Conservation (phyloP, 2,888 invertebrate species). For the Antheraea yamamai region DNA sequence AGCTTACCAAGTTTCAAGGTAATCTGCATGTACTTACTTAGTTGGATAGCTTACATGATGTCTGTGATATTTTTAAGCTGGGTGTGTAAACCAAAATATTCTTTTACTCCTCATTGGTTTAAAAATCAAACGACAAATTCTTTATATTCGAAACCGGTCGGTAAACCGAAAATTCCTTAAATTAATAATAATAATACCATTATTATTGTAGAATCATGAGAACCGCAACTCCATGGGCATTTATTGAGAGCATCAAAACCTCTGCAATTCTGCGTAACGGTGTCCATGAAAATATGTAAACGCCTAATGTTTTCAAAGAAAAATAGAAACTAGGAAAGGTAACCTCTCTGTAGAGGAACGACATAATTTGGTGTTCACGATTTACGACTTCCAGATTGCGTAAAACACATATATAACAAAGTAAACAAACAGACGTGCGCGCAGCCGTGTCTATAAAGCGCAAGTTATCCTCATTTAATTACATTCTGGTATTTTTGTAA, state of each 20-base stretch:
- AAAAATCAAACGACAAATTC: too few species aligned
- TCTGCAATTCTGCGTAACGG: background rate
- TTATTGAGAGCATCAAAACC: background rate
- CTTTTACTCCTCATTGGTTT: too few species aligned
- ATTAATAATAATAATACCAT: background rate
- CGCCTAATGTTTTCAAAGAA: slow-evolving; percentile 20
- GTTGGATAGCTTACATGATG: too few species aligned
- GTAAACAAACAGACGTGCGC: slow-evolving; percentile 77
- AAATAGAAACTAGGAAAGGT: slow-evolving; percentile 40
- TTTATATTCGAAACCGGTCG: too few species aligned
- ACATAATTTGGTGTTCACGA: slow-evolving; percentile 79
- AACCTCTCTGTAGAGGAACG: slow-evolving; percentile 67
- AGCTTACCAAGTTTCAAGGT: too few species aligned
- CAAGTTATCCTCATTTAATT: slow-evolving; percentile 81
- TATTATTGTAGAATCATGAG: background rate
- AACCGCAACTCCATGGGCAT: background rate
- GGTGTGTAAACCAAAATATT: too few species aligned
- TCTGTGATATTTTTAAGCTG: too few species aligned
- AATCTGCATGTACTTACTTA: too few species aligned
- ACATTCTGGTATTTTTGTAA: slow-evolving; percentile 81
- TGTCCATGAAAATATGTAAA: slow-evolving; percentile 3
- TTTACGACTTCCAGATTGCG: slow-evolving; percentile 82
- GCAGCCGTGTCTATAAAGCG: slow-evolving; percentile 80
- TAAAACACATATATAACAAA: slow-evolving; percentile 80
- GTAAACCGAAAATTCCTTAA: too few species aligned